These are phyloP conservation scores for Magallana nippona DNA, from an alignment of 2,888 invertebrate genomes.

Conservation along the genomic window DNA sequence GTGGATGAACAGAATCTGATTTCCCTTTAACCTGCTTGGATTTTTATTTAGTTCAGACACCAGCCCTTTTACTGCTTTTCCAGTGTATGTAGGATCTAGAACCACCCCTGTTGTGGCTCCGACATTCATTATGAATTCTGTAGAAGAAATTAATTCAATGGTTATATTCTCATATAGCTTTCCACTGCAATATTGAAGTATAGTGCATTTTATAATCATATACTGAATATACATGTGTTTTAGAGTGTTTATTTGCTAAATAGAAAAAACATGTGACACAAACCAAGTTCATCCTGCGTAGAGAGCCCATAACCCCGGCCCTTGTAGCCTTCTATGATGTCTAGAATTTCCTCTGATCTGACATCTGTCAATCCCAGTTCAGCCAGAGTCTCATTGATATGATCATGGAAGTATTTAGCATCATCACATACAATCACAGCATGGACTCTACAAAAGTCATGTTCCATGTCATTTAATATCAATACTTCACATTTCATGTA, in stretches of 20 bases:
- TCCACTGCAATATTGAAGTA: too few species aligned
- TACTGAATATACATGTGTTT: not conserved
- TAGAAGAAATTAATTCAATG: conserved; percentile 9
- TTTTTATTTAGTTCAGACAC: conserved; percentile 65
- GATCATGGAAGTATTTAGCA: conserved; percentile 67
- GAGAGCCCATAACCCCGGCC: conserved; percentile 75
- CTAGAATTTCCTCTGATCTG: conserved; percentile 66
- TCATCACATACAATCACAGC: conserved; percentile 72
- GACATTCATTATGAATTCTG: conserved; percentile 70
- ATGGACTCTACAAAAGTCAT: conserved; percentile 55
- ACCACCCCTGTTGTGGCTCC: conserved; percentile 68
- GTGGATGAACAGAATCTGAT: conserved; percentile 69
- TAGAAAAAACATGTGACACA: not conserved
- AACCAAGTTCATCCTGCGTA: conserved; percentile 72
- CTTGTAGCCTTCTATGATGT: conserved; percentile 74
- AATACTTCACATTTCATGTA: too few species aligned
- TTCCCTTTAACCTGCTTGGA: conserved; percentile 68
- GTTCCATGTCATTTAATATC: too few species aligned
- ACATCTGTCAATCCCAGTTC: conserved; percentile 62
- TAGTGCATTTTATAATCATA: too few species aligned
- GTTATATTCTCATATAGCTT: too few species aligned
- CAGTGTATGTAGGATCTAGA: conserved; percentile 75
- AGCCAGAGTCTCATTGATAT: conserved; percentile 65
- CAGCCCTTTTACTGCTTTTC: conserved; percentile 72
- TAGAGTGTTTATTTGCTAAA: not conserved